Percentiles rank a stretch among this genome's conserved stretches.
Evolutionary conservation across 2,888 invertebrate genomes (phyloP).

Genomic region (Thymelicus lineola): DNA sequence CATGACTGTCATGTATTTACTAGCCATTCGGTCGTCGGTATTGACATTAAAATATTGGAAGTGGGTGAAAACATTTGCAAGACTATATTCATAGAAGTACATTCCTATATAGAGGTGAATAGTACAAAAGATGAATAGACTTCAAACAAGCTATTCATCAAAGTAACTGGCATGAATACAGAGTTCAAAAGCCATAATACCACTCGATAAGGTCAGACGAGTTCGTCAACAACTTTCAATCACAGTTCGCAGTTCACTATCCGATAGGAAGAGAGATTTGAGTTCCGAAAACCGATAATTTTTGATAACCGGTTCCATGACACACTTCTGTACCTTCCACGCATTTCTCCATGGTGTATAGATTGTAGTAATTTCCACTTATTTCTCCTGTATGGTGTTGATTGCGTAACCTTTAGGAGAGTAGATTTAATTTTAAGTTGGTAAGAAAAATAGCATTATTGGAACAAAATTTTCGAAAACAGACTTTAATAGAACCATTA

Average conservation of each 20-base stretch:
- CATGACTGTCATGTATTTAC: too few relatives aligned
- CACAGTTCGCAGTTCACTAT: slow-evolving; percentile 5
- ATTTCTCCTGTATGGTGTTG: too few relatives aligned
- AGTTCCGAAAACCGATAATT: slow-evolving; percentile 41
- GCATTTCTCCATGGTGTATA: slow-evolving; percentile 25
- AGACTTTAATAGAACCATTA: too few relatives aligned
- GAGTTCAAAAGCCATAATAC: not conserved
- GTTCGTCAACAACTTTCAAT: slow-evolving; percentile 37
- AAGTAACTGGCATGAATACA: not conserved
- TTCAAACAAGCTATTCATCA: slow-evolving; percentile 7
- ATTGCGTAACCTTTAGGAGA: slow-evolving; percentile 19
- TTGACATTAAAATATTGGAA: too few relatives aligned
- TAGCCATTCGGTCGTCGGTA: too few relatives aligned
- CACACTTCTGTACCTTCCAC: slow-evolving; percentile 45
- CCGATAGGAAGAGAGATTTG: slow-evolving; percentile 25
- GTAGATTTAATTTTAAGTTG: too few relatives aligned
- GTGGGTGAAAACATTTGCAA: too few relatives aligned
- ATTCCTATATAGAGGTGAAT: too few relatives aligned
- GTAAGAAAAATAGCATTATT: too few relatives aligned
- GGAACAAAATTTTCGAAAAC: too few relatives aligned
- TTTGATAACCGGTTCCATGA: slow-evolving; percentile 48
- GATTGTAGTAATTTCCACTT: too few relatives aligned
- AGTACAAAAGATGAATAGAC: not conserved
- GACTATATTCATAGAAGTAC: too few relatives aligned
- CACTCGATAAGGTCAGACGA: slow-evolving; percentile 13